phyloP scores from a whole-genome alignment of 2,113 vertebrate genomes.

The Ariopsis seemanni region DNA sequence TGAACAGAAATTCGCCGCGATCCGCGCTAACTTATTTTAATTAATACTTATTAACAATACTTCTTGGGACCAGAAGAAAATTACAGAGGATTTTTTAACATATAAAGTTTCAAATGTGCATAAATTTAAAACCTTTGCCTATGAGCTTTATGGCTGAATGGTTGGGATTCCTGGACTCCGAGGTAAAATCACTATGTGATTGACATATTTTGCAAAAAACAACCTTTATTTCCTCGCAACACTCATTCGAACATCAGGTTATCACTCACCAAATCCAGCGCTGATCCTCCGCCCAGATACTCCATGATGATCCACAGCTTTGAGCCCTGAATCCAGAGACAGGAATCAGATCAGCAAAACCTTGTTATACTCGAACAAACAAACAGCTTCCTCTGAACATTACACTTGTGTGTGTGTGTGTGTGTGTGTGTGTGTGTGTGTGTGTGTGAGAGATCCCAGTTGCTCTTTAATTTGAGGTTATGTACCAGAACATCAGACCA shows the following conservation, averaged over 20 bases:
- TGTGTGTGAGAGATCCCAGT: background rate
- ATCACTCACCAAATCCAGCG: conserved; percentile 87
- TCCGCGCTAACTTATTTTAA: too few relatives aligned
- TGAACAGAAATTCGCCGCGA: too few relatives aligned
- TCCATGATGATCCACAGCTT: conserved; percentile 90
- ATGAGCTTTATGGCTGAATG: background rate
- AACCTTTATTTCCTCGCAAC: background rate
- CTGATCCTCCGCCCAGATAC: conserved; percentile 83
- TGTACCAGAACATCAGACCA: background rate
- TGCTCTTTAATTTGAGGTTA: background rate
- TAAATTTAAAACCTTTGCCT: too few relatives aligned
- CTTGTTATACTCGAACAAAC: background rate
- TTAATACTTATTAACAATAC: too few relatives aligned
- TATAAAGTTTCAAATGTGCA: too few relatives aligned
- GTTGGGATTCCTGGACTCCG: background rate
- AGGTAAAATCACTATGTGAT: background rate
- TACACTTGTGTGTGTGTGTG: background rate
- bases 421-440: too few relatives aligned
- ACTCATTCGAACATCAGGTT: background rate
- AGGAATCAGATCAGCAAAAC: background rate
- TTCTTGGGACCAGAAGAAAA: too few relatives aligned
- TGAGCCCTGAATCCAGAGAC: conserved; percentile 76
- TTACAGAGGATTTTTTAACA: too few relatives aligned
- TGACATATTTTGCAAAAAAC: background rate
- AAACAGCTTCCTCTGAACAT: background rate